phyloP scores from a whole-genome alignment of 2,113 vertebrate genomes.

The Cyanoderma ruficeps region DNA sequence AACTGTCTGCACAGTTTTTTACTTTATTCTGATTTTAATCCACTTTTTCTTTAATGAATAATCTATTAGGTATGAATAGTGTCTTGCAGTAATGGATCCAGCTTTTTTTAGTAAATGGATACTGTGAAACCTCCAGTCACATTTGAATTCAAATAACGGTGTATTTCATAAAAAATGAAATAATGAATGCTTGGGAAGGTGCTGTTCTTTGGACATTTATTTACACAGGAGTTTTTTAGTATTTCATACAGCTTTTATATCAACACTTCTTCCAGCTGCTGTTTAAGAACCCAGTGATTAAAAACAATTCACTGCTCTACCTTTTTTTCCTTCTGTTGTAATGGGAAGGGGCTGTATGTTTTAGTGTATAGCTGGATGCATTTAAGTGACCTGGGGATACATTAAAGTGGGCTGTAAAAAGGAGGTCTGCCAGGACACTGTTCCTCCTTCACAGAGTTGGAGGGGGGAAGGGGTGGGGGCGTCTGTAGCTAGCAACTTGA shows the following conservation, averaged over 20 bases:
- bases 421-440: background rate
- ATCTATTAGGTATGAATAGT: background rate
- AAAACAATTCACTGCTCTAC: background rate
- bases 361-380: background rate
- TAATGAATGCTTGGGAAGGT: background rate
- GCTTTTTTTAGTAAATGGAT: background rate
- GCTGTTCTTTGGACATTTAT: background rate
- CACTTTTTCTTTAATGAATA: background rate
- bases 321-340: background rate
- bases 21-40: background rate
- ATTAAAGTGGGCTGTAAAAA: background rate
- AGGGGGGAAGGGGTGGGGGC: too few relatives aligned
- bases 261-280: background rate
- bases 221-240: background rate
- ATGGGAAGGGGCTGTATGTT: background rate
- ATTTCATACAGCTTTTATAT: background rate
- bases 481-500: background rate
- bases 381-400: background rate
- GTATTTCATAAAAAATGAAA: background rate
- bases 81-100: background rate
- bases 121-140: background rate
- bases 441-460: background rate
- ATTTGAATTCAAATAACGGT: background rate
- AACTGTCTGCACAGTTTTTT: background rate
- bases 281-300: background rate